Percentiles rank a stretch among this genome's conserved stretches.
Conservation (phyloP, 1,140 invertebrate species). For the Melanaphis sacchari region DNA sequence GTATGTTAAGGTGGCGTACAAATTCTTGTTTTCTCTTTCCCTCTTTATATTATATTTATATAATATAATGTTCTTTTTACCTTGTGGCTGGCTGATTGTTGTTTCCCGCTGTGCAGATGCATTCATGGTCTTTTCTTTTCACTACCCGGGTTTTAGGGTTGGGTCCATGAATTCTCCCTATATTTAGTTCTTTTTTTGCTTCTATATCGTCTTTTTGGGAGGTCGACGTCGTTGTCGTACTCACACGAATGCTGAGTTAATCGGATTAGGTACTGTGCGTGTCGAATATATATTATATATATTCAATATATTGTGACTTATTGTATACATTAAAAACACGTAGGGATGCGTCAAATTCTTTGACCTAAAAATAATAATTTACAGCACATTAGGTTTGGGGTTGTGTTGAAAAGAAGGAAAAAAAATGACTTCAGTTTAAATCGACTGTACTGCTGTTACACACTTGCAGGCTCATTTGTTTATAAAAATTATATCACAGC, state of each 20-base stretch:
- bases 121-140: constrained; percentile 40
- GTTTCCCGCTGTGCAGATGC: constrained; percentile 49
- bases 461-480: constrained; percentile 12
- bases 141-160: constrained; percentile 8
- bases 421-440: constrained; percentile 1
- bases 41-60: not conserved
- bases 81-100: constrained; percentile 37
- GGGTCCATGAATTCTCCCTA: constrained; percentile 23
- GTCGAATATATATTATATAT: constrained; percentile 28
- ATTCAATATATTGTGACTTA: constrained; percentile 30
- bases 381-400: not conserved
- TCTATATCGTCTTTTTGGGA: constrained; percentile 47
- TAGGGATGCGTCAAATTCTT: constrained; percentile 12
- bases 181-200: constrained; percentile 20
- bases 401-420: not conserved
- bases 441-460: not conserved
- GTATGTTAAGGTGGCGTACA: constrained; percentile 15
- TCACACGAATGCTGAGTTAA: constrained; percentile 28
- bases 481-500: not conserved
- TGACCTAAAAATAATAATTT: constrained; percentile 40
- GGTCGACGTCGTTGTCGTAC: constrained; percentile 17
- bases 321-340: constrained; percentile 47
- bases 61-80: constrained; percentile 39
- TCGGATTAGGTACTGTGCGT: constrained; percentile 43
- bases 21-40: constrained; percentile 22